Evolutionary conservation across 2,888 invertebrate species (phyloP).

Genomic region (Pristionchus fissidentatus): DNA sequence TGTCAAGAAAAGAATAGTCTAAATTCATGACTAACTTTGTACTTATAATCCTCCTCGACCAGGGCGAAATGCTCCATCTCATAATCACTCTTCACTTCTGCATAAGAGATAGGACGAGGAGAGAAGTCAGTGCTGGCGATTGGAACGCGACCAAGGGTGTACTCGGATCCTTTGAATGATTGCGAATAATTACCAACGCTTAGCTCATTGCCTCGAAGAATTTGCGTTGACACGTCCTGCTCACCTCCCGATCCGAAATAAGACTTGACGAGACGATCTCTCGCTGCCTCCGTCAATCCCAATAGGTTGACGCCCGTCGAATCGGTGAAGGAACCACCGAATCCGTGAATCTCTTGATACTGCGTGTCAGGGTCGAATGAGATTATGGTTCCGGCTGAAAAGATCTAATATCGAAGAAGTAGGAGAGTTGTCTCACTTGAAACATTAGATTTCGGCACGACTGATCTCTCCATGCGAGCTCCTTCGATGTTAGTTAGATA

Average conservation of each 20-base stretch:
- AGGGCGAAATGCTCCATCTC: conserved; percentile 81
- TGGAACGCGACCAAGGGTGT: conserved; percentile 86
- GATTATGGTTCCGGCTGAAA: not conserved
- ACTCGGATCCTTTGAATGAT: conserved; percentile 78
- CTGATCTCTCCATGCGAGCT: not conserved
- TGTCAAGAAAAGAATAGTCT: not conserved
- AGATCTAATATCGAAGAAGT: not conserved
- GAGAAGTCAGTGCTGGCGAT: conserved; percentile 91
- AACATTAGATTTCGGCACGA: not conserved
- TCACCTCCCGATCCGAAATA: conserved; percentile 38
- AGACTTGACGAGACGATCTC: conserved; percentile 65
- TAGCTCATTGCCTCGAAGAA: not conserved
- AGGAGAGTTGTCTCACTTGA: not conserved
- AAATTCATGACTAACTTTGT: conserved; percentile 77
- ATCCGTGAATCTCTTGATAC: conserved; percentile 79
- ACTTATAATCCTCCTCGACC: conserved; percentile 83
- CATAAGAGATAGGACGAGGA: conserved; percentile 3
- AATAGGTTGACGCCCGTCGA: conserved; percentile 83
- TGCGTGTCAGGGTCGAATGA: not conserved
- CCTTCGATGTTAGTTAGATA: not conserved
- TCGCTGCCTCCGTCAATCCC: conserved; percentile 79
- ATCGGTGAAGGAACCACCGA: conserved; percentile 88
- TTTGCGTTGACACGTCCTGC: no score
- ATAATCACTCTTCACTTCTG: conserved; percentile 76
- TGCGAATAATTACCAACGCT: not conserved